Conservation (phyloP, 2,113 vertebrate genomes). For the Strix uralensis region DNA sequence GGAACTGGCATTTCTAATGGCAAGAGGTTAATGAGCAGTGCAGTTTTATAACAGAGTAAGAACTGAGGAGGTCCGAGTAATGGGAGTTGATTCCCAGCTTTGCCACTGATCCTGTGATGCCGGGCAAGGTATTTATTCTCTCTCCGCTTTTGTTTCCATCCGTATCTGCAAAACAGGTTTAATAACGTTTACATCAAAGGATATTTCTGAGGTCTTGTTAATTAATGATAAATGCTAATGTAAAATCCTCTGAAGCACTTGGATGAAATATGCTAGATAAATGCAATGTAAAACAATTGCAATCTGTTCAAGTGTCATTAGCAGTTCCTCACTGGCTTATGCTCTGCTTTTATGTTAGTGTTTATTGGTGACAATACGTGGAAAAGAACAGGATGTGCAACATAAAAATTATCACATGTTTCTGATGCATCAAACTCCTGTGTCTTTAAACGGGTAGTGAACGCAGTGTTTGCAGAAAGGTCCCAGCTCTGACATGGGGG, state of each 20-base stretch:
- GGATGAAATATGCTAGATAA: background rate
- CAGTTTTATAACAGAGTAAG: background rate
- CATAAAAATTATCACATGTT: background rate
- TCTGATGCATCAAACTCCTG: background rate
- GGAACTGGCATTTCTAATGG: background rate
- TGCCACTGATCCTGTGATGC: background rate
- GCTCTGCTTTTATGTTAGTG: background rate
- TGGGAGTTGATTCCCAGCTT: background rate
- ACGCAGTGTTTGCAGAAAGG: background rate
- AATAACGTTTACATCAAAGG: background rate
- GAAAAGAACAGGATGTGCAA: background rate
- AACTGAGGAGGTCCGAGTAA: background rate
- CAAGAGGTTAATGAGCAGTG: background rate
- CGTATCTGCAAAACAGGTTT: background rate
- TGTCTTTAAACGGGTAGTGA: background rate
- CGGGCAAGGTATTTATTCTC: background rate
- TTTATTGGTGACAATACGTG: background rate
- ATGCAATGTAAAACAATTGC: background rate
- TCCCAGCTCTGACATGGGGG: background rate
- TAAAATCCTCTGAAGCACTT: background rate
- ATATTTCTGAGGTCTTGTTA: background rate
- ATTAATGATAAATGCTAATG: background rate
- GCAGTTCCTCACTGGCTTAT: background rate
- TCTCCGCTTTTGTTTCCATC: background rate
- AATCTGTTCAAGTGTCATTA: background rate